Evolutionary conservation across 2,797 vertebrate genomes (phyloP).

Genomic region (Knipowitschia caucasica): DNA sequence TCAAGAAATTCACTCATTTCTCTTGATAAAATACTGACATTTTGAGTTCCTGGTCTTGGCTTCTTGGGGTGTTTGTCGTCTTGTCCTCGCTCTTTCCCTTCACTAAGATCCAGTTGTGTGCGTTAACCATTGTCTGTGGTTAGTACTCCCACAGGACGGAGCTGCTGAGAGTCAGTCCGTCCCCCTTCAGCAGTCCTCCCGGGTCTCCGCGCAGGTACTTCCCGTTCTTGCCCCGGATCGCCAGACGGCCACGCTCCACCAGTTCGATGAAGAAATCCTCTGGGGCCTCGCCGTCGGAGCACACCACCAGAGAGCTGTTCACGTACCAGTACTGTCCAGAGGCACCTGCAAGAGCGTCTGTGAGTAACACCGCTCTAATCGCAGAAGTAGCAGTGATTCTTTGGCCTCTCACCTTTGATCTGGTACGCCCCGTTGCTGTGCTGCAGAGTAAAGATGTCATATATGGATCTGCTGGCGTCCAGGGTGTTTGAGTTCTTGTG

Average conservation of each 20-base stretch:
- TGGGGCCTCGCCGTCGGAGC: conserved; percentile 85
- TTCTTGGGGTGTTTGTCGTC: conserved; percentile 1
- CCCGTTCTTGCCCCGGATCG: conserved; percentile 85
- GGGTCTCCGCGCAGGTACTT: conserved; percentile 90
- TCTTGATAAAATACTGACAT: conserved; percentile 12
- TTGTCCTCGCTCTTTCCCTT: conserved; percentile 2
- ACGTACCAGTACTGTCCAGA: conserved; percentile 89
- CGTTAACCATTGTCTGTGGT: conserved; percentile 30
- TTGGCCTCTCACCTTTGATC: conserved; percentile 81
- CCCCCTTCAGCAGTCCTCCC: conserved; percentile 87
- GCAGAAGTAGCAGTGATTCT: not conserved
- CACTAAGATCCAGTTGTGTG: not conserved
- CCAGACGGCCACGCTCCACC: conserved; percentile 84
- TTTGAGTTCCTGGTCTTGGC: conserved; percentile 26
- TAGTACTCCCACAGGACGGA: conserved; percentile 93
- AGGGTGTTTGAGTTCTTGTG: conserved; percentile 90
- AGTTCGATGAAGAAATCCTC: conserved; percentile 93
- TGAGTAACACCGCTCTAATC: not conserved
- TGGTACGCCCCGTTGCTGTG: conserved; percentile 91
- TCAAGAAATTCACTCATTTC: conserved; percentile 19
- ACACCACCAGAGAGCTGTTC: conserved; percentile 84
- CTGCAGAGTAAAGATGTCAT: conserved; percentile 89
- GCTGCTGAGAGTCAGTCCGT: conserved; percentile 76
- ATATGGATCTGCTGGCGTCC: conserved; percentile 90
- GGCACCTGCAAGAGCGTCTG: conserved; percentile 72